Conservation (phyloP, 2,113 vertebrate species). For the Phylloscopus trochiloides region DNA sequence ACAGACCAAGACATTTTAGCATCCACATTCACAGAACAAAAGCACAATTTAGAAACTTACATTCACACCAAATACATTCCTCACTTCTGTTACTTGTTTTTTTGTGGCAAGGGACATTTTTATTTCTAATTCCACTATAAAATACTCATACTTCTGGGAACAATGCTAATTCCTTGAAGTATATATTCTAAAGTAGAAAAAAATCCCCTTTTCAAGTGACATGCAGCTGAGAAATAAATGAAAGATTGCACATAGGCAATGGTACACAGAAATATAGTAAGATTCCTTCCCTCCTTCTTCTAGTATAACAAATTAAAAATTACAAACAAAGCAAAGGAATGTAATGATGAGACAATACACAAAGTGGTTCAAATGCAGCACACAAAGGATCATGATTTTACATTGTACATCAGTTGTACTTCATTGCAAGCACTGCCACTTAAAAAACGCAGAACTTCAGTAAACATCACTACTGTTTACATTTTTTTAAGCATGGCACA, state of each 20-base stretch:
- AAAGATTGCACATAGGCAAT: not conserved
- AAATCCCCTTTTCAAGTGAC: not conserved
- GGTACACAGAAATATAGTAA: not conserved
- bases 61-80: not conserved
- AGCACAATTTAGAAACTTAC: not conserved
- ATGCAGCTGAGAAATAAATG: constrained; percentile 1
- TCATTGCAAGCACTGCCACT: constrained; percentile 30
- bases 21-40: not conserved
- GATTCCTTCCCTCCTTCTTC: not conserved
- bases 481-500: not conserved
- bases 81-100: not conserved
- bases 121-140: not conserved
- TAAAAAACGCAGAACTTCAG: not conserved
- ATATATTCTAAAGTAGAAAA: not conserved
- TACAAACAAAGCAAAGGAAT: not conserved
- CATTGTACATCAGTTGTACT: not conserved
- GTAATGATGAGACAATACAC: not conserved
- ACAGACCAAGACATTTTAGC: not conserved
- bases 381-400: constrained; percentile 1
- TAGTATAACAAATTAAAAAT: not conserved
- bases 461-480: not conserved
- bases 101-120: not conserved
- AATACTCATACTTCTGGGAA: not conserved
- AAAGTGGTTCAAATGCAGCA: not conserved
- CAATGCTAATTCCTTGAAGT: not conserved